These are phyloP conservation scores for Pterocles orientalis DNA, from an alignment of 2,113 vertebrate species.

Conservation along the genomic window DNA sequence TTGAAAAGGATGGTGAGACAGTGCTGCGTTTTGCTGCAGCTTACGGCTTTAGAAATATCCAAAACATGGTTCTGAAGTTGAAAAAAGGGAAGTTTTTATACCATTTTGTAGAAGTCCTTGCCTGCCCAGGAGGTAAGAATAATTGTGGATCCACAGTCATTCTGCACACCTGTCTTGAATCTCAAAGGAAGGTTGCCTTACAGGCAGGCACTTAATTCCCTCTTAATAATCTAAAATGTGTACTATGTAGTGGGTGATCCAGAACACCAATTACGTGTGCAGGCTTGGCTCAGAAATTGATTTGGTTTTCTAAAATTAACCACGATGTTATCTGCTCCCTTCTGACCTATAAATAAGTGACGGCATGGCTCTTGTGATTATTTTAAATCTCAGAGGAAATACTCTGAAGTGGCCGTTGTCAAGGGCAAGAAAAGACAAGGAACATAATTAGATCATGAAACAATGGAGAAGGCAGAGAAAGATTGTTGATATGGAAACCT, in stretches of 20 bases:
- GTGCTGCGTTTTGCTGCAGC: conserved; percentile 92
- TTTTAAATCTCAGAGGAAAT: not conserved
- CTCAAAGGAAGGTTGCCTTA: not conserved
- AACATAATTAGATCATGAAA: not conserved
- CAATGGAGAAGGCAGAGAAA: not conserved
- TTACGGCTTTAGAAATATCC: conserved; percentile 94
- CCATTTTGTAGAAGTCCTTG: conserved; percentile 94
- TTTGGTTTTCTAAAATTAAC: conserved; percentile 3
- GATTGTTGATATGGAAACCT: not conserved
- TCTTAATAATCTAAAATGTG: not conserved
- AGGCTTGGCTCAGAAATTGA: not conserved
- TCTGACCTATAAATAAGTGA: not conserved
- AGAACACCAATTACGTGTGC: not conserved
- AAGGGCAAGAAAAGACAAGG: conserved; percentile 20
- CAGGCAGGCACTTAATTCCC: not conserved
- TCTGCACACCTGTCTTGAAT: rapidly evolving
- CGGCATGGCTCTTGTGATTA: not conserved
- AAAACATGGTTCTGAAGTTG: conserved; percentile 91
- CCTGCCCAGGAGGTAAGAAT: conserved; percentile 90
- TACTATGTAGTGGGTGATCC: not conserved
- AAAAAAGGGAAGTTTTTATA: conserved; percentile 89
- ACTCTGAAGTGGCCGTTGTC: not conserved
- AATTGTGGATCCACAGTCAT: not conserved
- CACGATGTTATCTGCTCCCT: not conserved
- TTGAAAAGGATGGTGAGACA: conserved; percentile 90